phyloP scores from a whole-genome alignment of 2,888 invertebrate species.

The Brachynemurus nebulosus region DNA sequence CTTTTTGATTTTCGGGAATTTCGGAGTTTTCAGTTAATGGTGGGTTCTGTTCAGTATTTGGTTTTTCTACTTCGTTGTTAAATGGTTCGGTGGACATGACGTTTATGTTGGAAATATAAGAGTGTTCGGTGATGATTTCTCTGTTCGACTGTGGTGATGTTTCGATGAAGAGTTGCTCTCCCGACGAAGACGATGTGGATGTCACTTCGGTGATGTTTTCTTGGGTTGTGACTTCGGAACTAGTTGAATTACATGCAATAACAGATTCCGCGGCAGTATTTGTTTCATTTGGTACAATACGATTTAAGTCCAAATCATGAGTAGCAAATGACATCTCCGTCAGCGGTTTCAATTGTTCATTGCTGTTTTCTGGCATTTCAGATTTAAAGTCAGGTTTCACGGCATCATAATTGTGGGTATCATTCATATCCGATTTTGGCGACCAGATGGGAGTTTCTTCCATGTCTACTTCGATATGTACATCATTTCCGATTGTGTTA shows the following conservation, averaged over 20 bases:
- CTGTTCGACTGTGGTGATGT: not conserved
- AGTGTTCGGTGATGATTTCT: slow-evolving; percentile 17
- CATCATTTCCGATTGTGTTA: slow-evolving; percentile 34
- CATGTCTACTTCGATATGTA: slow-evolving; percentile 41
- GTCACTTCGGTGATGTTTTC: not conserved
- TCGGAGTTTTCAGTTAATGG: too few species aligned
- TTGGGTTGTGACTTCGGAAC: not conserved
- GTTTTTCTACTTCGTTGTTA: slow-evolving; percentile 18
- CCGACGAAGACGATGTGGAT: not conserved
- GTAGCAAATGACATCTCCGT: slow-evolving; percentile 4
- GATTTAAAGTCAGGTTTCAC: slow-evolving; percentile 25
- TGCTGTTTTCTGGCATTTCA: slow-evolving; percentile 32
- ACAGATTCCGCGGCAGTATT: slow-evolving; percentile 14
- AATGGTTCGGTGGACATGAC: slow-evolving; percentile 13
- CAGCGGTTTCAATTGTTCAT: slow-evolving; percentile 5
- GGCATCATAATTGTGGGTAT: not conserved
- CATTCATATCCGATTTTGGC: slow-evolving; percentile 12
- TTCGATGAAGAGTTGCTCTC: not conserved
- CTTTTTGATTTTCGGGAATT: too few species aligned
- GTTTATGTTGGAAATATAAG: slow-evolving; percentile 9
- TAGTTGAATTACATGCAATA: slow-evolving; percentile 1
- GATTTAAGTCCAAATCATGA: slow-evolving; percentile 7
- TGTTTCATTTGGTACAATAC: slow-evolving; percentile 12
- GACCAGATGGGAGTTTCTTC: slow-evolving; percentile 33
- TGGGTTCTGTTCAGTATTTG: too few species aligned